These are phyloP conservation scores for Copidosoma aretas DNA, from an alignment of 2,888 invertebrate genomes.

Conservation along the genomic window DNA sequence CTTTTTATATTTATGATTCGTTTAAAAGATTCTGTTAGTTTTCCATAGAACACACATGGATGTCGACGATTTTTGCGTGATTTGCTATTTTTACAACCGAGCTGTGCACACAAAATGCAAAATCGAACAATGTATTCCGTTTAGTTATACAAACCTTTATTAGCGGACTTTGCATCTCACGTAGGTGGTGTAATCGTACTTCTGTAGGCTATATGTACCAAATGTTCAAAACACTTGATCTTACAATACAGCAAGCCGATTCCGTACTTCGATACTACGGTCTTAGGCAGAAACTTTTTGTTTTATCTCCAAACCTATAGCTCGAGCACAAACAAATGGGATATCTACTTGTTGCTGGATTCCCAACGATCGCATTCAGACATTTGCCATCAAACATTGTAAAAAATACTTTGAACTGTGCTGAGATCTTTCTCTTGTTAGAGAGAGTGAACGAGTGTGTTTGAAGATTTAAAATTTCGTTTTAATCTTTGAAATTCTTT, in stretches of 20 bases:
- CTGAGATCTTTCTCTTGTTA: slow-evolving; percentile 9
- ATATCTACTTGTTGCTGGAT: slow-evolving; percentile 9
- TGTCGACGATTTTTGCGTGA: no score
- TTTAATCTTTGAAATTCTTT: not conserved
- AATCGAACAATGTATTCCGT: no score
- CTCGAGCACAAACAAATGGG: slow-evolving; percentile 3
- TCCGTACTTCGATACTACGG: not conserved
- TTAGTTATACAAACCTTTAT: no score
- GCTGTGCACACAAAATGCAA: no score
- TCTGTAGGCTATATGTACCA: slow-evolving; percentile 11
- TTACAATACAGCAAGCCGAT: slow-evolving; percentile 11
- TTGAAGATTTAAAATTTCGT: slow-evolving; percentile 3
- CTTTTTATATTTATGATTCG: no score
- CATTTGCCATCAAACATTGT: slow-evolving; percentile 26
- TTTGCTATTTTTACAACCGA: no score
- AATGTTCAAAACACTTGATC: slow-evolving; percentile 20
- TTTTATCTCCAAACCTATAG: no score
- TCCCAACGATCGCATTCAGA: slow-evolving; percentile 8
- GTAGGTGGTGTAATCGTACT: not conserved
- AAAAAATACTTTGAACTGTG: not conserved
- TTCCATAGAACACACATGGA: no score
- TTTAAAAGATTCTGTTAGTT: no score
- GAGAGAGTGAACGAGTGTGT: slow-evolving; percentile 4
- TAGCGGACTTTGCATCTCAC: no score
- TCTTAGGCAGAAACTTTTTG: no score